Conservation (phyloP, 2,888 invertebrate genomes). For the Acanthoscelides obtectus region DNA sequence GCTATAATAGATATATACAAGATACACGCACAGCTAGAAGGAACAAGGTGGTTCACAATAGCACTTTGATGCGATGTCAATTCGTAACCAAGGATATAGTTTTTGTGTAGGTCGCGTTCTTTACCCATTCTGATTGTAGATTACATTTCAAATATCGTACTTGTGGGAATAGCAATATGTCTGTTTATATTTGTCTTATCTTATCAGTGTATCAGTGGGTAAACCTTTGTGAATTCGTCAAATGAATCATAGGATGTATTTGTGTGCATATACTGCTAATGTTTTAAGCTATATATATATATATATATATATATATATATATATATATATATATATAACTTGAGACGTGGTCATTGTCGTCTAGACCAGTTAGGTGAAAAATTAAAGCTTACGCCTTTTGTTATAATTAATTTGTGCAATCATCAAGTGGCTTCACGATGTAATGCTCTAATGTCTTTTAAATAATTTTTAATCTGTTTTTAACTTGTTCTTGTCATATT, state of each 20-base stretch:
- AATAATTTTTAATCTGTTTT: no score
- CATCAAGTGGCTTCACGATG: no score
- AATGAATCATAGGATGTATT: conserved; percentile 4
- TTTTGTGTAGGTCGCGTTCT: not conserved
- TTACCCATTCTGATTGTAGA: not conserved
- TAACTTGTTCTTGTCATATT: no score
- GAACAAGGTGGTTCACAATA: conserved; percentile 52
- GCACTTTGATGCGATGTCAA: conserved; percentile 49
- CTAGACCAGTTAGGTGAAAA: no score
- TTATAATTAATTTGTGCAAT: no score
- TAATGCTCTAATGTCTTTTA: no score
- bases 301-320: no score
- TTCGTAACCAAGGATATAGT: conserved; percentile 29
- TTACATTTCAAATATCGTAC: not conserved
- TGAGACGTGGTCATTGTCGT: no score
- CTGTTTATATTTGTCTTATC: conserved; percentile 1
- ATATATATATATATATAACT: no score
- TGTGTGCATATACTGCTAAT: not conserved
- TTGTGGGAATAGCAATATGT: not conserved
- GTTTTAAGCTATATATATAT: not conserved
- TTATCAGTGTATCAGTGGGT: not conserved
- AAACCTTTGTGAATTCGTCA: not conserved
- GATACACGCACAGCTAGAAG: conserved; percentile 55
- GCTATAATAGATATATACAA: conserved; percentile 65
- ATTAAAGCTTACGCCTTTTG: no score